Conservation (phyloP, 2,888 invertebrate species). For the Andrena praecox region DNA sequence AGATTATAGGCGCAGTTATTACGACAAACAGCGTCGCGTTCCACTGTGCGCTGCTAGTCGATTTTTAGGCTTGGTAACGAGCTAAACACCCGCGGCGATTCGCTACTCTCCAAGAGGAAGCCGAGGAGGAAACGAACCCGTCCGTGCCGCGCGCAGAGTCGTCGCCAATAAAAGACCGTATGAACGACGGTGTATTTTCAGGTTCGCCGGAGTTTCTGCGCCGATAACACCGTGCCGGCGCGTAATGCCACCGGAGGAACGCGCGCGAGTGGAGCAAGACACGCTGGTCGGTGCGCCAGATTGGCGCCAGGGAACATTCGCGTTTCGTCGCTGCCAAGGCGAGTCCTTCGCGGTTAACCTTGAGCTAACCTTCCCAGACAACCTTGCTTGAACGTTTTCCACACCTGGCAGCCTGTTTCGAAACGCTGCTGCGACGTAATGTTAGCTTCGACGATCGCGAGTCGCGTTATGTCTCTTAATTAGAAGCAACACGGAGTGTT, state of each 20-base stretch:
- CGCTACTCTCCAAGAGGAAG: conserved; percentile 5
- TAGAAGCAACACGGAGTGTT: too few relatives aligned
- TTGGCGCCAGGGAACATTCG: conserved; percentile 63
- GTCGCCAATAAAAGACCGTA: conserved; percentile 56
- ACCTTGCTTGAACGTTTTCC: conserved; percentile 40
- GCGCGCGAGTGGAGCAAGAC: conserved; percentile 32
- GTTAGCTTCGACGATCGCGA: neutral
- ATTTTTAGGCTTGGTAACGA: conserved; percentile 20
- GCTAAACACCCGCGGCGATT: conserved; percentile 21
- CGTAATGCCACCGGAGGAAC: conserved; percentile 34
- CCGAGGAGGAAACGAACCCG: conserved; percentile 38
- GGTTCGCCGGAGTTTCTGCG: conserved; percentile 31
- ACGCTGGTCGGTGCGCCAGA: conserved; percentile 46
- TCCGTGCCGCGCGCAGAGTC: conserved; percentile 35
- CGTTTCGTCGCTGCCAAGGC: conserved; percentile 32
- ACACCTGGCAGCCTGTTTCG: conserved; percentile 6
- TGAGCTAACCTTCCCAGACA: conserved; percentile 37
- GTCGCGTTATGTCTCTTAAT: neutral
- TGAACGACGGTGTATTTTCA: conserved; percentile 47
- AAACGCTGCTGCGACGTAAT: neutral
- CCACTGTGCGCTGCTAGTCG: neutral
- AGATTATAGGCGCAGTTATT: conserved; percentile 52
- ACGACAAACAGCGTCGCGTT: conserved; percentile 26
- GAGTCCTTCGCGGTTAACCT: conserved; percentile 41
- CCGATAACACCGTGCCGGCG: neutral